Percentiles rank a stretch among this genome's conserved stretches.
Evolutionary conservation across 1,140 invertebrate species (phyloP).

Genomic region (Leptonema lineaticorne): DNA sequence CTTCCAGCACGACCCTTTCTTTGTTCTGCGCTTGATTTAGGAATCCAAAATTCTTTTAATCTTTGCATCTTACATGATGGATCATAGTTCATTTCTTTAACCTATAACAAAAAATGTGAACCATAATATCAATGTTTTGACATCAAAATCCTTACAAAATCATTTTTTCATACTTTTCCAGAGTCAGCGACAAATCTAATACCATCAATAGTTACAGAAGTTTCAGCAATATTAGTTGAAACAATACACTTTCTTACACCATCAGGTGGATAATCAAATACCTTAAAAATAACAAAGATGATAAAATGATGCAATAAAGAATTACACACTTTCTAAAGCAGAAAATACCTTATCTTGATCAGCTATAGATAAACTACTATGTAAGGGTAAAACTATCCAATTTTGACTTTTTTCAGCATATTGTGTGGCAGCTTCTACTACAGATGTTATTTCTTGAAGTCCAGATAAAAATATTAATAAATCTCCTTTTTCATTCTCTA

Average conservation of each 20-base stretch:
- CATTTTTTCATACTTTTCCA: conserved; percentile 66
- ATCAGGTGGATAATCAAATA: conserved; percentile 95
- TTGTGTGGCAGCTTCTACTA: conserved; percentile 84
- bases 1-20: conserved; percentile 92
- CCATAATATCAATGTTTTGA: neutral
- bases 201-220: conserved; percentile 98
- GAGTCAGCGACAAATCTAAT: conserved; percentile 97
- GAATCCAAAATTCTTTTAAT: conserved; percentile 95
- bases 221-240: conserved; percentile 99
- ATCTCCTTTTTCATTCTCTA: conserved; percentile 87
- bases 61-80: conserved; percentile 83
- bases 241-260: conserved; percentile 96
- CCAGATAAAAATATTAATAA: conserved; percentile 96
- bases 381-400: conserved; percentile 95
- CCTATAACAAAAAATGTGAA: conserved; percentile 43
- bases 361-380: conserved; percentile 87
- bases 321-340: conserved; percentile 4
- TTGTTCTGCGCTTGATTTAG: conserved; percentile 95
- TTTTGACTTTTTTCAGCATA: conserved; percentile 77
- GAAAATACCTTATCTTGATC: conserved; percentile 90
- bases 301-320: neutral
- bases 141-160: neutral
- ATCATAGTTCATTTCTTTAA: conserved; percentile 96
- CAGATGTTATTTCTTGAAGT: conserved; percentile 88
- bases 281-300: conserved; percentile 56